Conservation (phyloP, 1,140 invertebrate genomes). For the Phortica variegata region DNA sequence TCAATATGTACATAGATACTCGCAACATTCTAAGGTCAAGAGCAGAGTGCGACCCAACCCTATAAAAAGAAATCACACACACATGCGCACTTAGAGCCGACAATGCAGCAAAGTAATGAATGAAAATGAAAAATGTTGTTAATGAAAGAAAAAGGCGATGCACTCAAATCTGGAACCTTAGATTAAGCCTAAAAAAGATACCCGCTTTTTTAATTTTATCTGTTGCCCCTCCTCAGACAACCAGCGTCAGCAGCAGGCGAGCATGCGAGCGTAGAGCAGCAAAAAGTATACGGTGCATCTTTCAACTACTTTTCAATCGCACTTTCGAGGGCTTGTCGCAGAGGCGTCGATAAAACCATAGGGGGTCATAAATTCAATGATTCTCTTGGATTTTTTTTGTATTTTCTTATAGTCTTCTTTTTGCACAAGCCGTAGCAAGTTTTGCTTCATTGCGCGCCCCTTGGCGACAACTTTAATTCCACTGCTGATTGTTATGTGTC, state of each 20-base stretch:
- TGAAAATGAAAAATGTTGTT: conserved; percentile 26
- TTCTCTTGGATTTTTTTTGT: conserved; percentile 34
- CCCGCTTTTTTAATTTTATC: conserved; percentile 6
- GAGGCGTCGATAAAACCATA: conserved; percentile 51
- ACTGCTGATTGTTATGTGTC: too few relatives aligned
- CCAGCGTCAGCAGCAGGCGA: background rate
- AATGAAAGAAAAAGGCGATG: conserved; percentile 27
- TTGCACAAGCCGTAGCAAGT: background rate
- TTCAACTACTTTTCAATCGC: conserved; percentile 43
- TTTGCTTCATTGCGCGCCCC: too few relatives aligned
- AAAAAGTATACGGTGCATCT: conserved; percentile 18
- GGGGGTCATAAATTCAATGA: conserved; percentile 51
- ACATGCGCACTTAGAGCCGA: conserved; percentile 27
- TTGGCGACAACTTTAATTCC: too few relatives aligned
- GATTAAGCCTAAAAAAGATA: background rate
- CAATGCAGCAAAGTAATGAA: conserved; percentile 32
- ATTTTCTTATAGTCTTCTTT: background rate
- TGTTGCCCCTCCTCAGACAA: conserved; percentile 13
- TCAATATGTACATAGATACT: too few relatives aligned
- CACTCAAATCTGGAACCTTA: background rate
- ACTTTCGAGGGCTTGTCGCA: conserved; percentile 17
- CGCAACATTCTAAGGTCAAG: conserved; percentile 25
- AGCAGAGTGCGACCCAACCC: conserved; percentile 31
- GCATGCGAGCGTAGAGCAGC: too few relatives aligned
- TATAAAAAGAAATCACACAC: conserved; percentile 36